Base-by-base conservation (phyloP, 2,113 vertebrate genomes). In the Malurus melanocephalus region DNA sequence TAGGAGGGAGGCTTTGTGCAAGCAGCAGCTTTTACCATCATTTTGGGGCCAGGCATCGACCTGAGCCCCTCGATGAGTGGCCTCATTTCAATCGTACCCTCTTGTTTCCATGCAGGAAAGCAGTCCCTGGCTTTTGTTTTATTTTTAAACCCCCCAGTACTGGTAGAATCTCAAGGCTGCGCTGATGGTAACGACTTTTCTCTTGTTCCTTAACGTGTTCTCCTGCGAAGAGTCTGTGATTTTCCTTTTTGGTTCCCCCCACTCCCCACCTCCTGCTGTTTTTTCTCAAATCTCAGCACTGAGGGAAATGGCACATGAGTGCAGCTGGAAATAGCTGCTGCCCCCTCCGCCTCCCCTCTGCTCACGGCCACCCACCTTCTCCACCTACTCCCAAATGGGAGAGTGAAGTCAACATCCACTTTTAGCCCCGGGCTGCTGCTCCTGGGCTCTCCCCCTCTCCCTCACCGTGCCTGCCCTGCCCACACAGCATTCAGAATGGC, bases 381-480 rank as follows among this genome's bases (percentile, higher is more conserved):
- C 94, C 67, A 30, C 96, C 95, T 90, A 60, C 94, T 19, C 76
- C 93, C 86, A 78, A 80, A 46, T 79, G 89, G 68, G 89, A 92
- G 73, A 93, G 93, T 93, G 94, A 94, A 96, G 93, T 94, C 96
- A 96, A 90, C 71, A 92, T 8, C 90, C 86, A 23, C 94, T 95
- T 96, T 95, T 96, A 96, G 95, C 80, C 62, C 57, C 51, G 6
- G 7, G 69, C 90, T 88, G 65, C 68, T 55, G 68, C 83, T 91
- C 78, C 30, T 16, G 13, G 11, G 80, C 85, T 86, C 72, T 52
- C 74, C 84, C 59, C 23, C 86, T 76, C 64, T 81, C 78, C 55
- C 40, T 72, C 6, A 5, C 52, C 32, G 30, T 69, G 60, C 69
- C 69, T 57, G 64, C 49, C 14, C 3, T 62, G 20, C 27, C 17